Percentiles rank a stretch among this genome's conserved stretches.
These are phyloP conservation scores for Tetraodon nigroviridis DNA, from an alignment of 2,113 vertebrate species.

Conservation along the genomic window DNA sequence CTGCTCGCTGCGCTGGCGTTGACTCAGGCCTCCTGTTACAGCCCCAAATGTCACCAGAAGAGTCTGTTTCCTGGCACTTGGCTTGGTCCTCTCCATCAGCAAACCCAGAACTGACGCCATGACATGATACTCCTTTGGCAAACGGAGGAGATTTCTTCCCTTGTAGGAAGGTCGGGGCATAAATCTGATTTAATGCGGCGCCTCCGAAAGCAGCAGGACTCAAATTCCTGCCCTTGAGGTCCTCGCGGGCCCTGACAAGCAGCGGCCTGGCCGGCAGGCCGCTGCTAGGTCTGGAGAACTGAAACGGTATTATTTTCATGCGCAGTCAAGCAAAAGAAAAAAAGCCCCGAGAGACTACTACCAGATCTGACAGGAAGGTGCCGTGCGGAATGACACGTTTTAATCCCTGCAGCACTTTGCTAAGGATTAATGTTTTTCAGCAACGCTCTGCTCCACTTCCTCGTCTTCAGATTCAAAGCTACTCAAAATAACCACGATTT, in stretches of 20 bases:
- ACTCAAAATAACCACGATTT: slow-evolving; percentile 20
- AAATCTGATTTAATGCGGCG: not conserved
- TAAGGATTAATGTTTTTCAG: slow-evolving; percentile 17
- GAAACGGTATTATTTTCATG: no score
- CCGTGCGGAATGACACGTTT: not conserved
- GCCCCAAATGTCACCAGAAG: slow-evolving; percentile 15
- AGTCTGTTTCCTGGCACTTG: slow-evolving; percentile 9
- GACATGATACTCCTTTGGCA: slow-evolving; percentile 46
- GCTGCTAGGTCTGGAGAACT: not conserved
- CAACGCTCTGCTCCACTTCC: slow-evolving; percentile 8
- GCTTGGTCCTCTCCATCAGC: slow-evolving; percentile 10
- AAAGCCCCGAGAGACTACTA: no score
- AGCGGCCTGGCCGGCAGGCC: not conserved
- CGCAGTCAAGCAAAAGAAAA: no score
- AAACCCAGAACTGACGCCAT: slow-evolving; percentile 24
- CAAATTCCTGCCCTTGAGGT: not conserved
- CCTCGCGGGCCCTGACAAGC: slow-evolving; percentile 1
- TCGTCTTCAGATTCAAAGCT: slow-evolving; percentile 9
- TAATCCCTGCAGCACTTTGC: slow-evolving; percentile 22
- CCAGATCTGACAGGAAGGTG: not conserved
- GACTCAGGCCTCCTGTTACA: slow-evolving; percentile 24
- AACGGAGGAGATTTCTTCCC: slow-evolving; percentile 23
- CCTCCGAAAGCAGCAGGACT: slow-evolving; percentile 5
- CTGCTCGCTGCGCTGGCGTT: not conserved
- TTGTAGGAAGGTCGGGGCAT: slow-evolving; percentile 31